A percentile compares a stretch with the other conserved stretches of the same genome.
Conservation (phyloP, 2,113 vertebrate species). For the Puntigrus tetrazona region DNA sequence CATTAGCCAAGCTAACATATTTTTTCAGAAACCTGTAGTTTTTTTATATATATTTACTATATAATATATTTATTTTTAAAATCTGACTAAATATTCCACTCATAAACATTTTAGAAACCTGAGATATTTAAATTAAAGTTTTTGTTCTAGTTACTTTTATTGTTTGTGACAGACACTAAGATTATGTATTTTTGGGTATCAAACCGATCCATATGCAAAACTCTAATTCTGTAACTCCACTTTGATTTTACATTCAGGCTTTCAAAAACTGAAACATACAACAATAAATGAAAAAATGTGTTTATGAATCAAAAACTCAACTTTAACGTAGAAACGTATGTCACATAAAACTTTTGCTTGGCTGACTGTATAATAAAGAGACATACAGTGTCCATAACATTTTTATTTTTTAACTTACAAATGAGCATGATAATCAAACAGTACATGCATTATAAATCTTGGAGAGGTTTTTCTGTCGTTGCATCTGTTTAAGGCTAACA, state of each 20-base stretch:
- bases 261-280: not conserved
- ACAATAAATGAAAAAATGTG: not conserved
- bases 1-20: too few relatives aligned
- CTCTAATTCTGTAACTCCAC: not conserved
- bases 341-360: too few relatives aligned
- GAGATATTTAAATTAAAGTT: not conserved
- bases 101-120: not conserved
- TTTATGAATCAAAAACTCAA: not conserved
- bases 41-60: too few relatives aligned
- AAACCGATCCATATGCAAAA: too few relatives aligned
- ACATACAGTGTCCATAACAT: not conserved
- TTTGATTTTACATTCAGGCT: not conserved
- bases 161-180: too few relatives aligned
- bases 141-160: not conserved
- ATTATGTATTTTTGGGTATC: too few relatives aligned
- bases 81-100: not conserved
- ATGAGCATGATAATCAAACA: not conserved
- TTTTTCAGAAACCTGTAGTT: too few relatives aligned
- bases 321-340: not conserved
- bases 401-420: not conserved
- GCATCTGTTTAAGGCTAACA: not conserved
- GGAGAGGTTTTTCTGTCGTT: not conserved
- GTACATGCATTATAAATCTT: not conserved
- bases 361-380: not conserved
- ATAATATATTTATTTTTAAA: too few relatives aligned